phyloP scores from a whole-genome alignment of 2,797 vertebrate genomes.

The Anabacerthia variegaticeps region DNA sequence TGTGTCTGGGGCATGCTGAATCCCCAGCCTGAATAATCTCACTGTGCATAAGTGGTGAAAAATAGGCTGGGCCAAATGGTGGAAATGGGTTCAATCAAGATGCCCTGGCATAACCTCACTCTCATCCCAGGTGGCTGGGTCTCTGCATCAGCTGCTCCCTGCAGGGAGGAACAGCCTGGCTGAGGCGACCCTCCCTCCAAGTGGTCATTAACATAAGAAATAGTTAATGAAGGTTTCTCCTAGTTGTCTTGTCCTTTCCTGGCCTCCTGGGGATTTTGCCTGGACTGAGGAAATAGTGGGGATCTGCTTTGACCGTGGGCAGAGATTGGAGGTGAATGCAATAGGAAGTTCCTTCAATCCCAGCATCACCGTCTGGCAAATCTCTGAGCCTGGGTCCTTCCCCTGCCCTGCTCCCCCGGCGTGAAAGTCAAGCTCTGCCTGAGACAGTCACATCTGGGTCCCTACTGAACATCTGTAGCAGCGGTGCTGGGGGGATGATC shows the following conservation, averaged over 20 bases:
- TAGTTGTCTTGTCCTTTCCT: background rate
- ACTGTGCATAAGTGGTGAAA: background rate
- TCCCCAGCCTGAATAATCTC: background rate
- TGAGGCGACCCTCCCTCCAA: background rate
- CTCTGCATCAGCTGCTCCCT: background rate
- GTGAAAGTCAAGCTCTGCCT: background rate
- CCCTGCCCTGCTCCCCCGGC: background rate
- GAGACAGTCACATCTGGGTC: background rate
- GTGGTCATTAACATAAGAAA: background rate
- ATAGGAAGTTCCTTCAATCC: background rate
- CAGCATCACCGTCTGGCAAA: background rate
- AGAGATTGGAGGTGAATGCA: background rate
- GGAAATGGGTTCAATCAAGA: background rate
- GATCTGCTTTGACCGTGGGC: background rate
- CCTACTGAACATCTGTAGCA: background rate
- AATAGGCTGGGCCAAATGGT: background rate
- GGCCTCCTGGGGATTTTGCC: background rate
- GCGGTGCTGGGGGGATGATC: background rate
- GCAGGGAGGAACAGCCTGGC: background rate
- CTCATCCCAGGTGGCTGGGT: background rate
- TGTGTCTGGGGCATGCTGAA: background rate
- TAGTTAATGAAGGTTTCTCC: background rate
- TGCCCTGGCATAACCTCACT: rapidly evolving
- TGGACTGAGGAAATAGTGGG: background rate
- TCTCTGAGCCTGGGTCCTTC: background rate